Evolutionary conservation across 2,888 invertebrate species (phyloP).

Genomic region (Panopea generosa): DNA sequence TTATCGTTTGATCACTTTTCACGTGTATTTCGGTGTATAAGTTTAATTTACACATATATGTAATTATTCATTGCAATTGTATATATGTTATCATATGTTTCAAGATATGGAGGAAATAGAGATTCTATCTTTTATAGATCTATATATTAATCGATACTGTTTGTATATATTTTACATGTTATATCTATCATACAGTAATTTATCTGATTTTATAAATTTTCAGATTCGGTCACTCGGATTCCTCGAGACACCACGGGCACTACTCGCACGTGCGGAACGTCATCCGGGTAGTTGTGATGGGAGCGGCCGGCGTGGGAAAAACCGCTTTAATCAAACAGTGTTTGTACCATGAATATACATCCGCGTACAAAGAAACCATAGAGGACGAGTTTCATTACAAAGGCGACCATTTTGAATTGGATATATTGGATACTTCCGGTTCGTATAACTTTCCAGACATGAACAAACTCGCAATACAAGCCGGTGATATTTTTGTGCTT

Average conservation of each 20-base stretch:
- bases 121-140: too few species aligned
- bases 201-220: too few species aligned
- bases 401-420: conserved; percentile 73
- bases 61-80: too few species aligned
- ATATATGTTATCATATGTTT: too few species aligned
- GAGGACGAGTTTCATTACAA: conserved; percentile 84
- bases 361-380: conserved; percentile 83
- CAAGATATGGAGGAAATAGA: too few species aligned
- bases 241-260: background rate
- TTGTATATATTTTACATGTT: too few species aligned
- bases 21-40: too few species aligned
- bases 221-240: too few species aligned
- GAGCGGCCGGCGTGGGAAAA: conserved; percentile 84
- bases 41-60: too few species aligned
- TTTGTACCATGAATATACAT: conserved; percentile 78
- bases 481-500: conserved; percentile 84
- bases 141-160: too few species aligned
- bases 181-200: too few species aligned
- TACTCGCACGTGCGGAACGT: conserved; percentile 35
- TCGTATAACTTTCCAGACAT: conserved; percentile 85
- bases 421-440: conserved; percentile 84
- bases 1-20: too few species aligned
- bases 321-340: conserved; percentile 83
- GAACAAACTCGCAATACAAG: conserved; percentile 82
- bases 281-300: conserved; percentile 82